These are phyloP conservation scores for Xiphorhynchus erythropygius DNA, from an alignment of 2,797 vertebrate species.

Conservation along the genomic window DNA sequence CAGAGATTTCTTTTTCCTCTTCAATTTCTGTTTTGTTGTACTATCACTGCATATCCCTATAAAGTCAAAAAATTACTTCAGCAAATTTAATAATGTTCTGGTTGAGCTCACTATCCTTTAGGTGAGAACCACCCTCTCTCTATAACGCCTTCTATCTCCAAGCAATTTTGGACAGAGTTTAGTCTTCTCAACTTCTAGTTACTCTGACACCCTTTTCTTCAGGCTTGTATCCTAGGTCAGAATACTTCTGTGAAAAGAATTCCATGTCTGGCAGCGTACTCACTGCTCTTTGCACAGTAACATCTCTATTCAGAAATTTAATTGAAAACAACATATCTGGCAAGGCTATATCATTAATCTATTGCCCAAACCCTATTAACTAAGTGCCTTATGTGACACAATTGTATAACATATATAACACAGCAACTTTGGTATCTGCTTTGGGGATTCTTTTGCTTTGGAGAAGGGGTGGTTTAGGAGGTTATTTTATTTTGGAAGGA, in stretches of 20 bases:
- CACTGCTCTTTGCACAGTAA: background rate
- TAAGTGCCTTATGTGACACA: background rate
- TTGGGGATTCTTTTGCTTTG: background rate
- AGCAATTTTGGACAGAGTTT: background rate
- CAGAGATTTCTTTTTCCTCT: background rate
- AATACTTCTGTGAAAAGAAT: background rate
- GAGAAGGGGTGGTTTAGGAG: fast-evolving
- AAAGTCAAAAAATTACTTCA: background rate
- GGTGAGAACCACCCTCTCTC: background rate
- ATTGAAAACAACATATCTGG: background rate
- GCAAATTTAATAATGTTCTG: background rate
- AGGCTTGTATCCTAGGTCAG: background rate
- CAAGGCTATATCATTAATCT: background rate
- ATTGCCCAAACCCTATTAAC: background rate
- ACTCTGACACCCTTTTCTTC: background rate
- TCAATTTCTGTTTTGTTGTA: background rate
- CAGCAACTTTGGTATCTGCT: background rate
- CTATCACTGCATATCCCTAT: background rate
- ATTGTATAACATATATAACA: background rate
- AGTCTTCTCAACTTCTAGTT: background rate
- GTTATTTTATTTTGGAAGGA: background rate
- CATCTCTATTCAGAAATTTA: background rate
- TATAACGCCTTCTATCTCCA: background rate
- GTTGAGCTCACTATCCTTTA: background rate
- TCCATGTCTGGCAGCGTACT: background rate